A percentile compares a stretch with the other conserved stretches of the same genome.
Conservation (phyloP, 2,113 vertebrate species). For the Thamnophis sirtalis region DNA sequence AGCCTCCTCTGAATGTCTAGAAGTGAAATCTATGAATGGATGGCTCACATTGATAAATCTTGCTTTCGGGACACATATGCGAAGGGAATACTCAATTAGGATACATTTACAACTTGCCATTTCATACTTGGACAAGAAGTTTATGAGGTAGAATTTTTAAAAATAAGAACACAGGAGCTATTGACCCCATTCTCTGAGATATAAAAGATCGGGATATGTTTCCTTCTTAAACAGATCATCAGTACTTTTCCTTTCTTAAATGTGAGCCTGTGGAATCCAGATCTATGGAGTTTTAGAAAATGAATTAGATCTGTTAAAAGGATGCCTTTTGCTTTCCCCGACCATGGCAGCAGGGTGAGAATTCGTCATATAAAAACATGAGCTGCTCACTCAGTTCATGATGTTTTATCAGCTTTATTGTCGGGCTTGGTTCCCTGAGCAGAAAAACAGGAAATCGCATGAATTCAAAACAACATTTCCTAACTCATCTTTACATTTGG, state of each 20-base stretch:
- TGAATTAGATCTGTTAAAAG: neutral
- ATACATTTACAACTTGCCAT: neutral
- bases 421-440: neutral
- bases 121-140: neutral
- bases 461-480: neutral
- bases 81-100: neutral
- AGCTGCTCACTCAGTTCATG: neutral
- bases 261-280: neutral
- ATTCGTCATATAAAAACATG: neutral
- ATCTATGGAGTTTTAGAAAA: neutral
- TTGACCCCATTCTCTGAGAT: neutral
- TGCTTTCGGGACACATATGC: neutral
- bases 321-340: neutral
- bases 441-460: neutral
- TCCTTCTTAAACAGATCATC: neutral
- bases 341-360: neutral
- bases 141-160: neutral
- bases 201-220: neutral
- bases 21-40: neutral
- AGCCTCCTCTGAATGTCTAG: neutral
- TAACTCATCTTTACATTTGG: neutral
- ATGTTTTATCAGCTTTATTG: neutral
- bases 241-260: neutral
- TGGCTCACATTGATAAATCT: neutral
- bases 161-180: neutral